A percentile compares a stretch with the other conserved stretches of the same genome.
These are phyloP conservation scores for Cygnus atratus DNA, from an alignment of 2,113 vertebrate genomes.

Conservation along the genomic window DNA sequence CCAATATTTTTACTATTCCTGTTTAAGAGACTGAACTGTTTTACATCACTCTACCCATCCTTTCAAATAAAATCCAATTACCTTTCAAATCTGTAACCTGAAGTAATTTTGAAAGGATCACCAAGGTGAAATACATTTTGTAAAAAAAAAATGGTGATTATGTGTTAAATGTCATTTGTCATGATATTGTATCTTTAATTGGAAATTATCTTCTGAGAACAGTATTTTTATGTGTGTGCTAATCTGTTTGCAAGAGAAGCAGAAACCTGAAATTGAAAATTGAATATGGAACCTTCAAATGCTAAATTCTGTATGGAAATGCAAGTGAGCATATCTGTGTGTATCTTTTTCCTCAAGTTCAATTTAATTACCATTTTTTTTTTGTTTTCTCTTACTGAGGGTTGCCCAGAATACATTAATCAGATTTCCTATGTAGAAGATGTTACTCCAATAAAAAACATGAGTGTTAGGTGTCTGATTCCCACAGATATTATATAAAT, in stretches of 20 bases:
- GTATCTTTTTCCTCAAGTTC: background rate
- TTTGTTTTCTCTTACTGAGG: background rate
- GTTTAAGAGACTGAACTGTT: constrained; percentile 2
- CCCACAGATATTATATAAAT: background rate
- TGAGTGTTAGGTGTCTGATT: background rate
- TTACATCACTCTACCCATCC: background rate
- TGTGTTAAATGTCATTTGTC: background rate
- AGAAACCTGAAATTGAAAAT: background rate
- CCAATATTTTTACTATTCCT: background rate
- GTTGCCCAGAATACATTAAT: background rate
- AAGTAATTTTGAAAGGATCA: constrained; percentile 15
- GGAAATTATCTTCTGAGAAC: background rate
- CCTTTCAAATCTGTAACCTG: background rate
- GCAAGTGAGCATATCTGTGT: background rate
- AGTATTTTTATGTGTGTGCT: background rate
- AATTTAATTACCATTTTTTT: background rate
- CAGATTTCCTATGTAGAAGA: background rate
- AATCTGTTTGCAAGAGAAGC: background rate
- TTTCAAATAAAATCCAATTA: background rate
- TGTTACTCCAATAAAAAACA: background rate
- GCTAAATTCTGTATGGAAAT: background rate
- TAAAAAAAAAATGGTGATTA: background rate
- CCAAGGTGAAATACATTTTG: background rate
- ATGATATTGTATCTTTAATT: background rate
- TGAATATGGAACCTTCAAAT: background rate